A percentile compares a stretch with the other conserved stretches of the same genome.
These are phyloP conservation scores for Microplitis deprimator DNA, from an alignment of 2,888 invertebrate species.

Conservation along the genomic window DNA sequence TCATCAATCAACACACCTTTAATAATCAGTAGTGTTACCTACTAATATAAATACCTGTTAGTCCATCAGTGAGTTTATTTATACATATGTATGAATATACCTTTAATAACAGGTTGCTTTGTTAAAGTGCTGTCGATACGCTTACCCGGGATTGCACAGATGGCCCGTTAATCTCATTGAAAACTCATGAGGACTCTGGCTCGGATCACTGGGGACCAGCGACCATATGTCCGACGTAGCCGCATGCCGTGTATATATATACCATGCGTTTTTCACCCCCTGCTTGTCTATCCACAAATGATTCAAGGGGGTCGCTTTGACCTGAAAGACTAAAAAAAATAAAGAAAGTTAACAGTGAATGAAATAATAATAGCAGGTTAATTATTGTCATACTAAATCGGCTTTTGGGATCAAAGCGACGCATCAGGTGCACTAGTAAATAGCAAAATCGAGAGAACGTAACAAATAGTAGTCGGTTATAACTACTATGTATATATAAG, in stretches of 20 bases:
- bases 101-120: conserved; percentile 42
- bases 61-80: conserved; percentile 13
- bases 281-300: conserved; percentile 23
- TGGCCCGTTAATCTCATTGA: conserved; percentile 72
- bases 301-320: conserved; percentile 31
- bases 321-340: conserved; percentile 15
- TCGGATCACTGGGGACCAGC: conserved; percentile 64
- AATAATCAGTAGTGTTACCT: neutral
- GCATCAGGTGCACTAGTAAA: conserved; percentile 16
- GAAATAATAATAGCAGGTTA: conserved; percentile 26
- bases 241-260: conserved; percentile 50
- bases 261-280: conserved; percentile 39
- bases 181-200: conserved; percentile 71
- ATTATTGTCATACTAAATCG: conserved; percentile 9
- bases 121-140: conserved; percentile 32
- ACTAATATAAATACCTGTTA: conserved; percentile 24
- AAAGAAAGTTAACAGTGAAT: conserved; percentile 24
- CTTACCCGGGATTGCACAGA: conserved; percentile 67
- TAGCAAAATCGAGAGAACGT: conserved; percentile 16
- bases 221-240: conserved; percentile 71
- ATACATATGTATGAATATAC: conserved; percentile 9
- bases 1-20: conserved; percentile 16
- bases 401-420: neutral
- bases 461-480: conserved; percentile 22
- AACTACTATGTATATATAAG: conserved; percentile 1